Evolutionary conservation across 2,113 vertebrate genomes (phyloP).

Genomic region (Cottus gobio): DNA sequence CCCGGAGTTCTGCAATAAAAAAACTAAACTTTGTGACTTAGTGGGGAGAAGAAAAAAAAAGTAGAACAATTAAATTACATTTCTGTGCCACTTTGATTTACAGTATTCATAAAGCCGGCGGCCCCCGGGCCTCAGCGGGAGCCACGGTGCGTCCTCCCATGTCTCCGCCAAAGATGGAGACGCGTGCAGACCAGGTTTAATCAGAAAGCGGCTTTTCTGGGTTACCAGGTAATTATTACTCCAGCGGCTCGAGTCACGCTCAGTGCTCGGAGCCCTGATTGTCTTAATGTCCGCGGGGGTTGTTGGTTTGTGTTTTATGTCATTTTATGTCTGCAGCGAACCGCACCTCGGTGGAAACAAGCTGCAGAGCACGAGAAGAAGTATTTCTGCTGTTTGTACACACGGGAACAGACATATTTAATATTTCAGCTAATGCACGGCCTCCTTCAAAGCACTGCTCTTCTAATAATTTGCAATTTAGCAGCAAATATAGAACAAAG

Average conservation of each 20-base stretch:
- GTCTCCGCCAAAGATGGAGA: conserved; percentile 18
- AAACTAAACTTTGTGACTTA: conserved; percentile 10
- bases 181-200: not conserved
- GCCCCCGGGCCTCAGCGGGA: conserved; percentile 29
- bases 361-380: not conserved
- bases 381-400: not conserved
- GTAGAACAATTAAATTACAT: not conserved
- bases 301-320: too few species aligned
- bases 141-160: conserved; percentile 8
- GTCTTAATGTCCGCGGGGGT: conserved; percentile 13
- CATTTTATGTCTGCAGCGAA: too few species aligned
- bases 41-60: not conserved
- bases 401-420: not conserved
- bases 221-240: conserved; percentile 31
- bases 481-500: too few species aligned
- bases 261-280: conserved; percentile 14
- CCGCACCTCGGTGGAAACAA: not conserved
- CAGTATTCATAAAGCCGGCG: conserved; percentile 50
- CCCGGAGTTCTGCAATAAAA: not conserved
- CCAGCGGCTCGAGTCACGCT: conserved; percentile 15
- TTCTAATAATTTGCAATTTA: not conserved
- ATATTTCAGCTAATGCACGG: not conserved
- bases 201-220: conserved; percentile 32
- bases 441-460: conserved; percentile 2
- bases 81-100: conserved; percentile 56